phyloP scores from a whole-genome alignment of 2,797 vertebrate genomes.

The Florisuga fusca region DNA sequence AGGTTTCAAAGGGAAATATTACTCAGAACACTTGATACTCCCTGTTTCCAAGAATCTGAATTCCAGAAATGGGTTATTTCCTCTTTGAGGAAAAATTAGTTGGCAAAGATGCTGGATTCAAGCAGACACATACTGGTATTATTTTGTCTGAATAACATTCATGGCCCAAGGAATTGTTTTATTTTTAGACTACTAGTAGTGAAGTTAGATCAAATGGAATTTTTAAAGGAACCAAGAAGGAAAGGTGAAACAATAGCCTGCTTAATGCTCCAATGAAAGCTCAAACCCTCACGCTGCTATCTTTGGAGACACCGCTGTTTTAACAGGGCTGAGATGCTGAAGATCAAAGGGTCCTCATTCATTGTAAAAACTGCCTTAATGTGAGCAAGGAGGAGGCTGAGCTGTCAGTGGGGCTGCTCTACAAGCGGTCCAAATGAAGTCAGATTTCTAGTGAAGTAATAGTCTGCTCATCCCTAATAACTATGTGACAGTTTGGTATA shows the following conservation, averaged over 20 bases:
- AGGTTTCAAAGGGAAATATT: slow-evolving; percentile 22
- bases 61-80: slow-evolving; percentile 52
- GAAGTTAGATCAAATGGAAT: slow-evolving; percentile 45
- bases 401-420: background rate
- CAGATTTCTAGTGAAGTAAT: background rate
- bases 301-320: background rate
- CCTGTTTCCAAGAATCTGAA: slow-evolving; percentile 53
- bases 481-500: background rate
- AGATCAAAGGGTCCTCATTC: slow-evolving; percentile 7
- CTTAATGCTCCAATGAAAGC: background rate
- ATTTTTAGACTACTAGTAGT: slow-evolving; percentile 15
- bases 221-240: slow-evolving; percentile 32
- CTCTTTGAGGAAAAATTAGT: slow-evolving; percentile 38
- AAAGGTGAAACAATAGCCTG: slow-evolving; percentile 37
- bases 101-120: slow-evolving; percentile 42
- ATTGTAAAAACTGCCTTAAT: background rate
- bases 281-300: background rate
- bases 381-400: background rate
- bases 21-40: slow-evolving; percentile 32
- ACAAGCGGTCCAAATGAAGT: background rate
- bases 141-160: slow-evolving; percentile 32
- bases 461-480: background rate
- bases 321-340: background rate
- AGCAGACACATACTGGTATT: slow-evolving; percentile 36
- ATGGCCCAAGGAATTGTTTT: slow-evolving; percentile 37